Base-by-base conservation (phyloP, 2,797 vertebrate genomes). In the Manis javanica region DNA sequence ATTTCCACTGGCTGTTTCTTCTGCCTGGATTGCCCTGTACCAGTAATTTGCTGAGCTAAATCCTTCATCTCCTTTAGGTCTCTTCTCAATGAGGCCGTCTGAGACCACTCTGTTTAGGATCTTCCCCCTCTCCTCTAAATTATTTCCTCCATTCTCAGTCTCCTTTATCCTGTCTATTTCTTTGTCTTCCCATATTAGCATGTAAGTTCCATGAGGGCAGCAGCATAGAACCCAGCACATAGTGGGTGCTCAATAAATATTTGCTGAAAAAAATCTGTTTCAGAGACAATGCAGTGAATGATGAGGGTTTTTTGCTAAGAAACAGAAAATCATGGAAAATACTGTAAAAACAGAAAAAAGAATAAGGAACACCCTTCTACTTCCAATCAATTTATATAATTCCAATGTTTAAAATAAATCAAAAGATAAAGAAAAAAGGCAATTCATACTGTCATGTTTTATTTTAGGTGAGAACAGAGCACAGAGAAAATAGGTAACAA, bases 401-500 rank as follows among this genome's bases (percentile, higher is more conserved):
- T 63, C 21, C 51, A 64, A 85, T 63, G 63, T 14, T 84, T 92
- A 92, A 88, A 95, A 77, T 83, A 89, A 89, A 77, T 3, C 14
- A 66, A 96, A 84, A 93, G 14, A 57, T 72, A 68, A 86, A 55
- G 19, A 42, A 69, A 84, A 79, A 77, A 34, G 39, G 24, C 12
- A 91, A 64, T 42, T 21, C 37, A 68, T 49, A 31, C 29, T 39
- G 14, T 82, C 46, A n/a, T 74, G 57, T 34, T 63, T 83, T 75
- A 64, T 82, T 90, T 95, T 83, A 69, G 42, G 19, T 59, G 49
- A 86, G 31, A 34, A 90, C 18, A 74, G 37, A 95, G 15, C 18
- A 68, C 72, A 77, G 64, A 89, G 68, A 93, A 71, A 46, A 68
- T 75, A 71, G 15, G 13, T 61, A 86, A 74, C 53, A 69, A 42